These are phyloP conservation scores for Mercenaria mercenaria DNA, from an alignment of 1,140 invertebrate genomes.

Conservation along the genomic window DNA sequence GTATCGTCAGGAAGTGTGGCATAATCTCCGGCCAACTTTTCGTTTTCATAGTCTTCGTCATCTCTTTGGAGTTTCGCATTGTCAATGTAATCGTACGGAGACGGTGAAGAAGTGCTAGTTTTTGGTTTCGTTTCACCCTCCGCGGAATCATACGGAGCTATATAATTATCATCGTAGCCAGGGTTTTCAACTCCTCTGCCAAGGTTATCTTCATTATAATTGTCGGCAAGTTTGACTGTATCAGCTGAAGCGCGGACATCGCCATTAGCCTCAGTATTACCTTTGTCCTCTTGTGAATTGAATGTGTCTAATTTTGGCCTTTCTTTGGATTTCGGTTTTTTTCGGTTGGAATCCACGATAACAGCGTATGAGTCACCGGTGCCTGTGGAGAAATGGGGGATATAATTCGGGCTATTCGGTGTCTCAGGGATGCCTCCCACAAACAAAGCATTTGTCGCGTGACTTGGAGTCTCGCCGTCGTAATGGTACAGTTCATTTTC, in stretches of 20 bases:
- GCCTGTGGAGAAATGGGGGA: conserved; percentile 56
- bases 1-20: conserved; percentile 17
- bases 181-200: conserved; percentile 35
- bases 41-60: conserved; percentile 33
- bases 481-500: conserved; percentile 57
- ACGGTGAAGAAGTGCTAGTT: conserved; percentile 15
- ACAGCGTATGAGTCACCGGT: conserved; percentile 49
- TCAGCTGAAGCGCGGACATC: not conserved
- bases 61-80: conserved; percentile 42
- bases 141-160: not conserved
- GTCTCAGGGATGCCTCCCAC: conserved; percentile 58
- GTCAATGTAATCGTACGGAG: conserved; percentile 59
- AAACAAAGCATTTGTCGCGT: conserved; percentile 51
- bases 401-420: conserved; percentile 24
- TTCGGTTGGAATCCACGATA: conserved; percentile 25
- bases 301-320: conserved; percentile 28
- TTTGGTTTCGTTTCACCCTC: not conserved
- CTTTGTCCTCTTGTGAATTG: not conserved
- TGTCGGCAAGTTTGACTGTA: not conserved
- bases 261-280: not conserved
- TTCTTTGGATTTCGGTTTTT: conserved; percentile 39
- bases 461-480: conserved; percentile 45
- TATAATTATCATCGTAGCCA: not conserved
- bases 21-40: not conserved
- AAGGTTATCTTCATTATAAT: not conserved